phyloP scores from a whole-genome alignment of 2,113 vertebrate species.

The Nycticebus coucang region DNA sequence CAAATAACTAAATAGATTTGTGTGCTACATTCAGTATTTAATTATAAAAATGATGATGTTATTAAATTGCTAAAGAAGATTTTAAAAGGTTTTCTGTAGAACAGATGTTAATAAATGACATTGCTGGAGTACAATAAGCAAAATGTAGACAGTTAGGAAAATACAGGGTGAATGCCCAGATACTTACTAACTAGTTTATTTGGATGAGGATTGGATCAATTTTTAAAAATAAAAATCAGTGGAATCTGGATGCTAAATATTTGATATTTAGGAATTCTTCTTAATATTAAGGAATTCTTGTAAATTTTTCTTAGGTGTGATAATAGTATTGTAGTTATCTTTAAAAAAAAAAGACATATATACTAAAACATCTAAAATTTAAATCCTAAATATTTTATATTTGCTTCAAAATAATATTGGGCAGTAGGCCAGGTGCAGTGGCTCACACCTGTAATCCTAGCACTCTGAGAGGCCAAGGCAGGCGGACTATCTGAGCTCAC shows the following conservation, averaged over 20 bases:
- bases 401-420: background rate
- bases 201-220: background rate
- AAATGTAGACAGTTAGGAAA: slow-evolving; percentile 30
- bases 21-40: background rate
- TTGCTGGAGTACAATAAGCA: background rate
- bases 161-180: background rate
- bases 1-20: slow-evolving; percentile 8
- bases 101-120: slow-evolving; percentile 12
- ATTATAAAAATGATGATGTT: background rate
- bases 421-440: background rate
- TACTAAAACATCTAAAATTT: slow-evolving; percentile 9
- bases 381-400: background rate
- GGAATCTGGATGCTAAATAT: slow-evolving; percentile 1
- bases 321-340: background rate
- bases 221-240: background rate
- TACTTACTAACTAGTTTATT: background rate
- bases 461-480: no score
- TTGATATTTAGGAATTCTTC: slow-evolving; percentile 1
- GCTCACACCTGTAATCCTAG: no score
- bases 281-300: background rate
- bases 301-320: slow-evolving; percentile 11
- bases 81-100: background rate
- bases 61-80: slow-evolving; percentile 29
- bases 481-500: no score
- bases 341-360: slow-evolving; percentile 6